Percentiles rank a stretch among this genome's conserved stretches.
Conservation (phyloP, 2,113 vertebrate genomes). For the Chloroceryle aenea region DNA sequence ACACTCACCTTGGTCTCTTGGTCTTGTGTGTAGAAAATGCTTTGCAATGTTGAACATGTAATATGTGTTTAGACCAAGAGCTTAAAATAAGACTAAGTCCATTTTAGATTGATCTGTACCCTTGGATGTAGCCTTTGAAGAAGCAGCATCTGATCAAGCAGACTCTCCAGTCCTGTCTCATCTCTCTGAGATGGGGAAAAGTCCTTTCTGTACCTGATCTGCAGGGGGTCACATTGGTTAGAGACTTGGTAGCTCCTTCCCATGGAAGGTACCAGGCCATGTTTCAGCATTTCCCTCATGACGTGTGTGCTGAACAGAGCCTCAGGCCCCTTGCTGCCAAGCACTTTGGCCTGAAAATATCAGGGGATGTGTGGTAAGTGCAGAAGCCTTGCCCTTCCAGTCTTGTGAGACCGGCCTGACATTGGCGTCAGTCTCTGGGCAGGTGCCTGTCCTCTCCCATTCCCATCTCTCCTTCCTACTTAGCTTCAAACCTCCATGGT, state of each 20-base stretch:
- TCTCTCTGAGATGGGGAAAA: not conserved
- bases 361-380: not conserved
- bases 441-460: not conserved
- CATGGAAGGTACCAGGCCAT: not conserved
- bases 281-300: not conserved
- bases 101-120: not conserved
- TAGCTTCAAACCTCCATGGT: not conserved
- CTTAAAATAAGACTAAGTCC: not conserved
- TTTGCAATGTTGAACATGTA: not conserved
- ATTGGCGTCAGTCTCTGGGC: not conserved
- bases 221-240: not conserved
- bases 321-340: not conserved
- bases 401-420: not conserved
- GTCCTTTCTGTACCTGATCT: not conserved
- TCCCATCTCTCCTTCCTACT: not conserved
- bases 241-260: not conserved
- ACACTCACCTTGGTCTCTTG: not conserved
- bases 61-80: not conserved
- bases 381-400: not conserved
- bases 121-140: not conserved
- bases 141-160: not conserved
- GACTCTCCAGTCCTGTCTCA: not conserved
- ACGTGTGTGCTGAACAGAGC: not conserved
- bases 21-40: not conserved
- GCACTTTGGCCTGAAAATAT: not conserved